A percentile compares a stretch with the other conserved stretches of the same genome.
phyloP scores from a whole-genome alignment of 2,797 vertebrate genomes.

The Pangasius krempfi region DNA sequence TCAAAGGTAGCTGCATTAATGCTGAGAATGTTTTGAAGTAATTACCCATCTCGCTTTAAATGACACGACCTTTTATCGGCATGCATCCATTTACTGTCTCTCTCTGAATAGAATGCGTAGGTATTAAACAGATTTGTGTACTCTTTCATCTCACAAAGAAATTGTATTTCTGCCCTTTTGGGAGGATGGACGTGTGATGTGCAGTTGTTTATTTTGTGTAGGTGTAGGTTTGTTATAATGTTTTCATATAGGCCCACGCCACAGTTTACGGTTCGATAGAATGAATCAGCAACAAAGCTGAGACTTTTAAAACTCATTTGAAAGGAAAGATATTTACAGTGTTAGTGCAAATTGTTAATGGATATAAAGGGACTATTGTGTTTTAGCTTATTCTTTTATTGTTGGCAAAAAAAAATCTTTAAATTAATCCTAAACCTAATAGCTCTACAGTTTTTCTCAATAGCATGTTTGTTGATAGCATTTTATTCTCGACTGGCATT shows the following conservation, averaged over 20 bases:
- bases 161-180: conserved; percentile 45
- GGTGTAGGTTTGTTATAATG: conserved; percentile 16
- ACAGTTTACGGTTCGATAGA: conserved; percentile 1
- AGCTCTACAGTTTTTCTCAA: background rate
- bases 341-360: background rate
- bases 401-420: background rate
- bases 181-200: conserved; percentile 10
- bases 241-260: conserved; percentile 19
- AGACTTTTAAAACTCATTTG: background rate
- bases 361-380: background rate
- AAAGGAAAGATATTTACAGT: background rate
- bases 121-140: conserved; percentile 43
- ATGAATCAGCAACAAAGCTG: conserved; percentile 26
- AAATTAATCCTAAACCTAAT: background rate
- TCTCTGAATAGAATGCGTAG: conserved; percentile 52
- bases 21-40: conserved; percentile 63
- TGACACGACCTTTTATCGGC: conserved; percentile 53
- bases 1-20: conserved; percentile 60
- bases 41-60: conserved; percentile 62
- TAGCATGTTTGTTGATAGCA: background rate
- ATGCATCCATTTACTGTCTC: conserved; percentile 43
- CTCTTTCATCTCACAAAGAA: conserved; percentile 39
- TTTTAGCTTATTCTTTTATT: background rate
- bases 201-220: conserved; percentile 30
- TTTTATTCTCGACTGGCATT: background rate